phyloP scores from a whole-genome alignment of 2,888 invertebrate genomes.

The Copidosoma aretas region DNA sequence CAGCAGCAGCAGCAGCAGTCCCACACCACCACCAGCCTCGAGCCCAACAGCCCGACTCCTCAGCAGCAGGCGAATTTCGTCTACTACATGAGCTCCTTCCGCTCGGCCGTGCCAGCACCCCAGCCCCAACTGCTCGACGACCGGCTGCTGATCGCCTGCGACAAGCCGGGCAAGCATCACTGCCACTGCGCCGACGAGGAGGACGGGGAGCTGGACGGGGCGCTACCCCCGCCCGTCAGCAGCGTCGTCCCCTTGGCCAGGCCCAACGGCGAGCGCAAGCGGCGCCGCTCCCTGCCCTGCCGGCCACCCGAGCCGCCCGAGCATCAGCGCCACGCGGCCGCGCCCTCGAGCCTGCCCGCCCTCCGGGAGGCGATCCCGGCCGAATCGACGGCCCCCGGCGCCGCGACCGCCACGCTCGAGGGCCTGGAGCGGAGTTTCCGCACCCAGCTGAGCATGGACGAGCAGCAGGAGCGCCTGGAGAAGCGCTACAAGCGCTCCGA shows the following conservation, averaged over 20 bases:
- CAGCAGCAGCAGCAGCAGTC: constrained; percentile 13
- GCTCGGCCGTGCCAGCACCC: constrained; percentile 41
- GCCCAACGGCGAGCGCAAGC: constrained; percentile 57
- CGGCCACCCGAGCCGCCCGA: constrained; percentile 52
- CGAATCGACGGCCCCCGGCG: constrained; percentile 10
- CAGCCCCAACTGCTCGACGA: constrained; percentile 68
- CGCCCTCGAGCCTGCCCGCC: constrained; percentile 52
- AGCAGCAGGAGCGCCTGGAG: constrained; percentile 31
- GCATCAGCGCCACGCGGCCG: constrained; percentile 45
- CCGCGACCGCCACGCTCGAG: constrained; percentile 41
- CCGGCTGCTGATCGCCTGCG: constrained; percentile 74
- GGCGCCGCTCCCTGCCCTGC: constrained; percentile 58
- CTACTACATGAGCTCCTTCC: constrained; percentile 39
- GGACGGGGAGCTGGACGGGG: constrained; percentile 58
- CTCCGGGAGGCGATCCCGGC: constrained; percentile 9
- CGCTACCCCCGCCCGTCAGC: constrained; percentile 53
- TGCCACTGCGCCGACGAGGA: constrained; percentile 72
- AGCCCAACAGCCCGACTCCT: not conserved
- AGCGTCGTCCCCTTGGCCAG: constrained; percentile 50
- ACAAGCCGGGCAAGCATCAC: constrained; percentile 78
- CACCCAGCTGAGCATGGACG: constrained; percentile 54
- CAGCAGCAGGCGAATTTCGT: constrained; percentile 12
- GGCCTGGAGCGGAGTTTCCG: constrained; percentile 54
- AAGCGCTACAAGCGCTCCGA: constrained; percentile 57
- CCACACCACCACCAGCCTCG: not conserved